These are phyloP conservation scores for Aphaenogaster rudis DNA, from an alignment of 1,140 invertebrate species.

Conservation along the genomic window DNA sequence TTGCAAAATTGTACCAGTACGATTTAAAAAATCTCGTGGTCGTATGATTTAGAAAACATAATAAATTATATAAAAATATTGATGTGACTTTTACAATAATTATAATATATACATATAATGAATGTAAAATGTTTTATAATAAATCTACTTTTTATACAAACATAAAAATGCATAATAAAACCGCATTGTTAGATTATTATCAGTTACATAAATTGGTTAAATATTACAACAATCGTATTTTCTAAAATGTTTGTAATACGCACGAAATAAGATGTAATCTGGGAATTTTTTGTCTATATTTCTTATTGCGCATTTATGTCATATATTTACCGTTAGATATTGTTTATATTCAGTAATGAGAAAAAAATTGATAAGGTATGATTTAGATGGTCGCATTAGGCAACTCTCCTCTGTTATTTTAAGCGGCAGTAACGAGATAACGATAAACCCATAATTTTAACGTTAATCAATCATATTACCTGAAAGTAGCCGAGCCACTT, in stretches of 20 bases:
- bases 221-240: neutral
- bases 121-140: neutral
- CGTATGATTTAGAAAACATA: no score
- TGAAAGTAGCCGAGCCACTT: constrained; percentile 77
- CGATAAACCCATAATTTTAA: neutral
- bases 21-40: no score
- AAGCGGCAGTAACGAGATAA: neutral
- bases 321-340: neutral
- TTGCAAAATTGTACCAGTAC: no score
- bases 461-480: constrained; percentile 58
- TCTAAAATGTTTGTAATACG: neutral
- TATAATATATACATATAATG: neutral
- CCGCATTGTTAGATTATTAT: neutral
- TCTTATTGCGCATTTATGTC: neutral
- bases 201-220: neutral
- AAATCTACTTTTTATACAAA: no score
- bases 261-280: neutral
- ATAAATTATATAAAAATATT: no score
- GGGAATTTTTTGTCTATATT: neutral
- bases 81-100: no score
- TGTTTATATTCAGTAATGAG: neutral
- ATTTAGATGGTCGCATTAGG: neutral
- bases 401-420: neutral
- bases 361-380: neutral
- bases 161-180: no score